Percentiles rank a stretch among this genome's conserved stretches.
Conservation (phyloP, 2,797 vertebrate species). For the Apogon hyalosoma region DNA sequence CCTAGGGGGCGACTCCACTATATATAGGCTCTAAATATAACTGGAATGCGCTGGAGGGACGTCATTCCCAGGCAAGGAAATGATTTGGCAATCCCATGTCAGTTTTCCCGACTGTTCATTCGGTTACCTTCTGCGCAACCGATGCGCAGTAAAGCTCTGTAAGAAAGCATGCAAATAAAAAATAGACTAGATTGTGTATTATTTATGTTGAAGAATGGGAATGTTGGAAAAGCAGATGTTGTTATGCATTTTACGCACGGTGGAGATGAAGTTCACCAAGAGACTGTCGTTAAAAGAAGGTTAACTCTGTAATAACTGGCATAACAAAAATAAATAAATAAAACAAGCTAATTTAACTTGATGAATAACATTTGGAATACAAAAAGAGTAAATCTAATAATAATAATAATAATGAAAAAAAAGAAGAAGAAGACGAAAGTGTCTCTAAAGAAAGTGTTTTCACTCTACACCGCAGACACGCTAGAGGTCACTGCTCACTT, state of each 20-base stretch:
- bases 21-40: slow-evolving; percentile 92
- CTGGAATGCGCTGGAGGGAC: slow-evolving; percentile 76
- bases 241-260: too few relatives aligned
- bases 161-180: background rate
- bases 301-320: too few relatives aligned
- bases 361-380: background rate
- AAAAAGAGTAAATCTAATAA: background rate
- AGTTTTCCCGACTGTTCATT: slow-evolving; percentile 62
- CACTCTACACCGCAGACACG: slow-evolving; percentile 10
- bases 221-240: too few relatives aligned
- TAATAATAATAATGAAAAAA: too few relatives aligned
- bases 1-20: slow-evolving; percentile 81
- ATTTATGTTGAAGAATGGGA: too few relatives aligned
- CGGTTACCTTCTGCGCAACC: slow-evolving; percentile 54
- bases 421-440: background rate
- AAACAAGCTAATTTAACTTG: too few relatives aligned
- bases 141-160: slow-evolving; percentile 35
- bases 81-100: slow-evolving; percentile 80
- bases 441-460: background rate
- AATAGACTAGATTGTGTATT: background rate
- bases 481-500: slow-evolving; percentile 45
- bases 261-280: too few relatives aligned
- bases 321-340: too few relatives aligned
- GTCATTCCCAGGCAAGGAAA: slow-evolving; percentile 78
- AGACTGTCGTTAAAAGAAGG: too few relatives aligned